Percentiles rank a stretch among this genome's conserved stretches.
Conservation (phyloP, 2,888 invertebrate species). For the Hypomecis punctinalis region DNA sequence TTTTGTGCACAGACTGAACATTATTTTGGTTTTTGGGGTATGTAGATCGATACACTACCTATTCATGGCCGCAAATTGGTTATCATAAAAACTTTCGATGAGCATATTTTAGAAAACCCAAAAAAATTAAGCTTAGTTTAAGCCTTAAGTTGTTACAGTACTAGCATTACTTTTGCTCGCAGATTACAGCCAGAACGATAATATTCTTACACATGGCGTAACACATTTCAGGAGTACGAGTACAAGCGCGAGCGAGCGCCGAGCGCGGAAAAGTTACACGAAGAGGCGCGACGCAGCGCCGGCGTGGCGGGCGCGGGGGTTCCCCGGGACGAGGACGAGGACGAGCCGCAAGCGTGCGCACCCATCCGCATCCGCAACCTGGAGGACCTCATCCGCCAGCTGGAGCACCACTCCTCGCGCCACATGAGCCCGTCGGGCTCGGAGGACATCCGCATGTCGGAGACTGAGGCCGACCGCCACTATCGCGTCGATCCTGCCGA, state of each 20-base stretch:
- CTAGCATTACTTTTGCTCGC: too few species aligned
- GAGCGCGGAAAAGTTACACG: constrained; percentile 91
- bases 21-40: too few species aligned
- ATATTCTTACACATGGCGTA: background rate
- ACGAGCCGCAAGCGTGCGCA: constrained; percentile 91
- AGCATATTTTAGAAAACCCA: too few species aligned
- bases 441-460: constrained; percentile 95
- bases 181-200: too few species aligned
- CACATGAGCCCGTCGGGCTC: constrained; percentile 97
- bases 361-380: constrained; percentile 95
- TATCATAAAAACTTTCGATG: too few species aligned
- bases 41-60: too few species aligned
- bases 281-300: constrained; percentile 84
- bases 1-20: too few species aligned
- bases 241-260: constrained; percentile 86
- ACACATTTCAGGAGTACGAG: constrained; percentile 72
- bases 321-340: constrained; percentile 86
- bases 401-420: constrained; percentile 93
- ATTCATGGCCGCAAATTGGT: too few species aligned
- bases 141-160: too few species aligned
- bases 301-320: constrained; percentile 71
- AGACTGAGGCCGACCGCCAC: constrained; percentile 95
- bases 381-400: constrained; percentile 94
- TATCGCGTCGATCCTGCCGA: constrained; percentile 90
- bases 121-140: too few species aligned